These are phyloP conservation scores for Hippocampus barbouri DNA, from an alignment of 2,113 vertebrate species.

Conservation along the genomic window DNA sequence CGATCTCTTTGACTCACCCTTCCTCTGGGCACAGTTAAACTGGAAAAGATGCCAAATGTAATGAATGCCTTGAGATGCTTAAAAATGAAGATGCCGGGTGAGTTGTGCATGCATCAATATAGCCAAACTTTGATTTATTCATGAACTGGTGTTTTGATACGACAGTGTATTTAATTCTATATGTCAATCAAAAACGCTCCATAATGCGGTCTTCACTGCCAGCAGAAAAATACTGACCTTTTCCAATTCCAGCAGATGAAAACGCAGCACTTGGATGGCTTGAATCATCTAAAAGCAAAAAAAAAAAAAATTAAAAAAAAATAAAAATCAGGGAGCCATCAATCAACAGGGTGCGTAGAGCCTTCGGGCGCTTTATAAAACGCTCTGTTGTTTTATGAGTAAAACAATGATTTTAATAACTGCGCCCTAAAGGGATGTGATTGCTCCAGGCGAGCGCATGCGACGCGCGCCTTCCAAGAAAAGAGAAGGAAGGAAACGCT, in stretches of 20 bases:
- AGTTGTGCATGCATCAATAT: too few relatives aligned
- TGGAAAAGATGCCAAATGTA: too few relatives aligned
- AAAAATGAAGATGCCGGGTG: too few relatives aligned
- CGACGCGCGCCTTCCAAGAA: not conserved
- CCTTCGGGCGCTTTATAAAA: not conserved
- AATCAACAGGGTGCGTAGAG: not conserved
- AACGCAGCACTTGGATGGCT: conserved; percentile 95
- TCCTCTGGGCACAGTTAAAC: conserved; percentile 10
- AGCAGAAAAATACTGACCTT: conserved; percentile 75
- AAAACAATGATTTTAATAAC: not conserved
- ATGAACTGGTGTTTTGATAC: too few relatives aligned
- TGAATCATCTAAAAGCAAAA: conserved; percentile 87
- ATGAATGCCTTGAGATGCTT: too few relatives aligned
- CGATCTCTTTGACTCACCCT: not conserved
- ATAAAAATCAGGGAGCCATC: not conserved
- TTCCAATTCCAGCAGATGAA: conserved; percentile 95
- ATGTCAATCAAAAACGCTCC: too few relatives aligned
- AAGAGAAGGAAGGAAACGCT: not conserved
- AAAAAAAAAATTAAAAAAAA: too few relatives aligned
- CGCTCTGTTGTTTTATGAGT: not conserved
- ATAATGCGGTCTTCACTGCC: too few relatives aligned
- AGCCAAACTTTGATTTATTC: too few relatives aligned
- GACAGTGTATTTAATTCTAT: too few relatives aligned
- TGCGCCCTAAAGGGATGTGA: not conserved
- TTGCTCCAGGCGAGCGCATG: not conserved